Conservation (phyloP, 2,113 vertebrate genomes). For the Physeter macrocephalus region DNA sequence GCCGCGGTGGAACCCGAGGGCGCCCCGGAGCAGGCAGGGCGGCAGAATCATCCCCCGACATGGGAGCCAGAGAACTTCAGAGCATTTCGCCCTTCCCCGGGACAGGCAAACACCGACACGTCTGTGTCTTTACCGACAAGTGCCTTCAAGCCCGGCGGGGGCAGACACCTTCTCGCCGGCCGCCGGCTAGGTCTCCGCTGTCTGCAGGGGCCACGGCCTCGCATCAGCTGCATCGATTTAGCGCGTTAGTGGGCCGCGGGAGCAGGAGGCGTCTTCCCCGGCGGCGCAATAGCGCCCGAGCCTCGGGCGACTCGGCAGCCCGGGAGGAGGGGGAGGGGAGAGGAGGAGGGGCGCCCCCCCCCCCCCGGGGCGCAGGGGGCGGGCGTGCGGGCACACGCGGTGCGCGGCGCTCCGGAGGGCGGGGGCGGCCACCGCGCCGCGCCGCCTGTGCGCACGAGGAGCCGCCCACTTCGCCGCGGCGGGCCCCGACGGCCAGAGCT, state of each 20-base stretch:
- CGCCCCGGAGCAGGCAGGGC: neutral
- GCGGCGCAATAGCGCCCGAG: neutral
- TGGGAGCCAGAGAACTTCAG: slow-evolving; percentile 3
- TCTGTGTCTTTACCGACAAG: slow-evolving; percentile 56
- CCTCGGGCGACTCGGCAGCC: slow-evolving; percentile 69
- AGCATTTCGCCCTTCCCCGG: slow-evolving; percentile 44
- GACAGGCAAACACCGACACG: slow-evolving; percentile 61
- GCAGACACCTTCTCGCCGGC: slow-evolving; percentile 68
- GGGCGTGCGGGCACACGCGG: slow-evolving; percentile 17
- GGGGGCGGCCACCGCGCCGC: neutral
- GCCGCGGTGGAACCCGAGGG: neutral
- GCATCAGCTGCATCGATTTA: slow-evolving; percentile 88
- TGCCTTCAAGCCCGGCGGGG: slow-evolving; percentile 70
- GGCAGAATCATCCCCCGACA: neutral
- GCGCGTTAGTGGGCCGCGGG: slow-evolving; percentile 84
- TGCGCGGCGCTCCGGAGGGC: neutral
- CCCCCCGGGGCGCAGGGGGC: neutral
- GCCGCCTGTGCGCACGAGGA: neutral
- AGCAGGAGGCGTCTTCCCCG: slow-evolving; percentile 81
- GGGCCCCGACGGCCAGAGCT: slow-evolving; percentile 48
- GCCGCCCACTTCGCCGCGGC: slow-evolving; percentile 51
- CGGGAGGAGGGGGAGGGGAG: slow-evolving; percentile 71
- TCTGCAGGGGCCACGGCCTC: slow-evolving; percentile 72
- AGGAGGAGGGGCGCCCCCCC: neutral
- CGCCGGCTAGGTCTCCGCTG: slow-evolving; percentile 73